Percentiles rank a stretch among this genome's conserved stretches.
phyloP scores from a whole-genome alignment of 1,140 invertebrate genomes.

The Leptonema lineaticorne region DNA sequence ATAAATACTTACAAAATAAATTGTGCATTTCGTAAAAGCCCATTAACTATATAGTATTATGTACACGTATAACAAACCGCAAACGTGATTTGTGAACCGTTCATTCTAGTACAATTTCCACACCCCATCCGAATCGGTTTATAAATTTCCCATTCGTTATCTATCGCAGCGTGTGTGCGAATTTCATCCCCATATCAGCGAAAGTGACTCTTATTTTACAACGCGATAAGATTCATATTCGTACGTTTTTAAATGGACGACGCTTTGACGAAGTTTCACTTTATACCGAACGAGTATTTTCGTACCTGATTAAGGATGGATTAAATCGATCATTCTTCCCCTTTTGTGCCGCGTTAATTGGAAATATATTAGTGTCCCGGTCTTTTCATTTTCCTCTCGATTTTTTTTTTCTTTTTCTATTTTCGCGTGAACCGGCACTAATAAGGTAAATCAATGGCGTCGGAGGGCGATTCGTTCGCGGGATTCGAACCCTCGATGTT shows the following conservation, averaged over 20 bases:
- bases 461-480: not conserved
- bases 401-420: too few species aligned
- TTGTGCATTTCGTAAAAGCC: too few species aligned
- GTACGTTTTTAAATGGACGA: too few species aligned
- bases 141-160: constrained; percentile 29
- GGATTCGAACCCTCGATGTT: not conserved
- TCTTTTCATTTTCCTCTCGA: too few species aligned
- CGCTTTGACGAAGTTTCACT: constrained; percentile 18
- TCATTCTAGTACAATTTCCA: not conserved
- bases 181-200: not conserved
- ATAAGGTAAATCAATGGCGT: constrained; percentile 30
- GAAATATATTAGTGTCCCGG: constrained; percentile 38
- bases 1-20: too few species aligned
- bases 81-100: constrained; percentile 27
- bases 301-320: constrained; percentile 30
- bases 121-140: constrained; percentile 20
- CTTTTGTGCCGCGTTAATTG: constrained; percentile 39
- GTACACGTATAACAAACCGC: too few species aligned
- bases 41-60: too few species aligned
- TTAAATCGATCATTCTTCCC: constrained; percentile 38
- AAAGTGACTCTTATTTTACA: not conserved
- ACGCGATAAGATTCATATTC: not conserved
- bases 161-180: constrained; percentile 8
- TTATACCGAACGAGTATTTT: constrained; percentile 23
- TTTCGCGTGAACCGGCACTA: constrained; percentile 26